phyloP scores from a whole-genome alignment of 2,113 vertebrate species.

The Myotis lucifugus region DNA sequence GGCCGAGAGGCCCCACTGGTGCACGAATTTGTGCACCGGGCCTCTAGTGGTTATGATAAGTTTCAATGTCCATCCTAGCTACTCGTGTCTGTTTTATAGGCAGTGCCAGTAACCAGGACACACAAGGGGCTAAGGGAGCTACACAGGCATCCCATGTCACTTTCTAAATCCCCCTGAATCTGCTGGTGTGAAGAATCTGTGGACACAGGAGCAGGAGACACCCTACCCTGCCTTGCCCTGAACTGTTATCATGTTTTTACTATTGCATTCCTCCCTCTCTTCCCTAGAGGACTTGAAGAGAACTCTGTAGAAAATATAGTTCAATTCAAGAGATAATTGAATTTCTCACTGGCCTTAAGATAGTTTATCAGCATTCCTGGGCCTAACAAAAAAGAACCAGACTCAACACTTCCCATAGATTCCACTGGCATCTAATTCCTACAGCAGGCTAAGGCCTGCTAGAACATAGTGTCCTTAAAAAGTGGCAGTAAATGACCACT shows the following conservation, averaged over 20 bases:
- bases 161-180: not conserved
- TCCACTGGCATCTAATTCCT: not conserved
- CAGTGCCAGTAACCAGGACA: not conserved
- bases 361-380: not conserved
- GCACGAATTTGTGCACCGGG: no score
- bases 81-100: not conserved
- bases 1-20: no score
- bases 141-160: not conserved
- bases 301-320: not conserved
- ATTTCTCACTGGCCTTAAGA: not conserved
- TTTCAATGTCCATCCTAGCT: not conserved
- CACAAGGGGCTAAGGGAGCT: not conserved
- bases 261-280: not conserved
- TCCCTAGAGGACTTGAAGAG: not conserved
- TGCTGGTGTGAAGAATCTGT: not conserved
- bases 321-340: not conserved
- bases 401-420: not conserved
- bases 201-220: not conserved
- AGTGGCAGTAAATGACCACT: not conserved
- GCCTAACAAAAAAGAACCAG: not conserved
- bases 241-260: not conserved
- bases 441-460: not conserved
- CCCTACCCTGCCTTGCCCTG: not conserved
- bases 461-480: not conserved
- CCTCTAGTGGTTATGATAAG: not conserved